phyloP scores from a whole-genome alignment of 2,797 vertebrate species.

The Mormyrops boulengeri region DNA sequence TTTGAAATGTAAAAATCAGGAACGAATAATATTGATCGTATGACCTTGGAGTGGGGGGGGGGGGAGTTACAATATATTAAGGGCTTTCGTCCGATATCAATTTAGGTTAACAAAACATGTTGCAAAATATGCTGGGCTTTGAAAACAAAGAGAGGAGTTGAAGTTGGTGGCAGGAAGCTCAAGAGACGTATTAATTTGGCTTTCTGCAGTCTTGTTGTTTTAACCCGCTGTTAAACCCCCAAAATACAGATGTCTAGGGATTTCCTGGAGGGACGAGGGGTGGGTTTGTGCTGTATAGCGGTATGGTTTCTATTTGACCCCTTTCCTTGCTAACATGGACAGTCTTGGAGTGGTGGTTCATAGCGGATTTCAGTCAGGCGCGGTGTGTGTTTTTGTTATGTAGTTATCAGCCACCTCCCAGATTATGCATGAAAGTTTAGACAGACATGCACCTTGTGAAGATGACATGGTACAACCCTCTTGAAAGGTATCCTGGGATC shows the following conservation, averaged over 20 bases:
- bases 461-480: neutral
- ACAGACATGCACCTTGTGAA: neutral
- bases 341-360: neutral
- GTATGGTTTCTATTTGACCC: neutral
- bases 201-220: neutral
- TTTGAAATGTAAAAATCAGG: neutral
- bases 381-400: neutral
- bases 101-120: neutral
- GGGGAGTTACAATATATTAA: neutral
- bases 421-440: neutral
- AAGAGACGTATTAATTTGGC: neutral
- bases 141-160: neutral
- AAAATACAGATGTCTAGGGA: neutral
- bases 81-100: neutral
- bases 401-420: neutral
- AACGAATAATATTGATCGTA: neutral
- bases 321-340: neutral
- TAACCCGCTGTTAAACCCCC: neutral
- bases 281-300: neutral
- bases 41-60: neutral
- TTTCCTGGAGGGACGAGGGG: neutral
- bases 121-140: neutral
- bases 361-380: neutral
- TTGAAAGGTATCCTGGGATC: neutral
- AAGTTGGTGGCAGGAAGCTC: neutral